Evolutionary conservation across 2,797 vertebrate species (phyloP), one percentile per base, ranked within the genome.

Genomic region (Urophycis tenuis): DNA sequence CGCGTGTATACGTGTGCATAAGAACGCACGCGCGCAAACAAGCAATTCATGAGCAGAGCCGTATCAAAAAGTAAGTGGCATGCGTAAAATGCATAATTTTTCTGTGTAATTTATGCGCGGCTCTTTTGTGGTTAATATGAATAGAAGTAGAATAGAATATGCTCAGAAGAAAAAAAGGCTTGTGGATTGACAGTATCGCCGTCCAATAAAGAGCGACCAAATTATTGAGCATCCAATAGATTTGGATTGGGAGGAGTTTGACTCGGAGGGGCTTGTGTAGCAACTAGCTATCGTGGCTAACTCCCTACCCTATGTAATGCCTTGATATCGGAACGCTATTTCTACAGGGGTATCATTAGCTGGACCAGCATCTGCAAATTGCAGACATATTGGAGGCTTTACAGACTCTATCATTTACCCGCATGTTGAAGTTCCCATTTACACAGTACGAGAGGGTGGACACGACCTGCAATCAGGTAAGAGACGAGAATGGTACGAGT

Each of bases 251-350:
- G 84, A 1, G 83, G 83, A 60, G 34, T 4, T 17, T 12, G 15
- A 6, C 45, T 69, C 74, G 45, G 81, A 84, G 83, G 78, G 34
- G 81, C 86, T 82, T 83, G 81, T 77, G 84, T 80, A 67, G 77
- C 81, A 80, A 83, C 82, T 88, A 85, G 76, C 77, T 87, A 3
- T 60, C 22, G 22, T n/a, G 22, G 53, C 53, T 60, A 60, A n/a
- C 89, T 87, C 89, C 73, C 73, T 32, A 12, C 32, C 88, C 89
- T 81, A 83, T 89, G 88, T 90, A 87, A 91, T 80, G 85, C 89
- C 87, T 78, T 83, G 84, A 88, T 87, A 83, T 41, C 88, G 88
- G 87, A 87, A 91, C 91, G 90, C 89, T 87, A 82, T 85, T 89
- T 85, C 89, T 90, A 81, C 90, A 80, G 86, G 83, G 90, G 77